Percentiles rank a stretch among this genome's conserved stretches.
Evolutionary conservation across 1,140 invertebrate species (phyloP).

Genomic region (Caenorhabditis remanei): DNA sequence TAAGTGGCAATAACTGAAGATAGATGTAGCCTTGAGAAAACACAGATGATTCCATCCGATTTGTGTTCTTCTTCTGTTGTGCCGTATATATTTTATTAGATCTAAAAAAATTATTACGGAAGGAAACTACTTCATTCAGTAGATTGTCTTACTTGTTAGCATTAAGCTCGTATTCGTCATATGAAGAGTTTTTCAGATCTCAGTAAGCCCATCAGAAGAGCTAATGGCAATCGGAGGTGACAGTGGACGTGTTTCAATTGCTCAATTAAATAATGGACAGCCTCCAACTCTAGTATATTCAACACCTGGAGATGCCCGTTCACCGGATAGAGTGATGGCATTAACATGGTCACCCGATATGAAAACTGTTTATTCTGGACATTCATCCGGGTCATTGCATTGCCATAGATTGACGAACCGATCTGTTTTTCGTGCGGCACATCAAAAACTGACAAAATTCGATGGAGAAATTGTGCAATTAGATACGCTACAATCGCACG

Average conservation of each 20-base stretch:
- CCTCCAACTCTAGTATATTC: constrained; percentile 47
- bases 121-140: too few species aligned
- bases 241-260: constrained; percentile 59
- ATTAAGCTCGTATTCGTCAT: too few species aligned
- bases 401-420: constrained; percentile 37
- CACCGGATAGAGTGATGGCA: constrained; percentile 46
- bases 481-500: constrained; percentile 17
- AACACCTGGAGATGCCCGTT: constrained; percentile 47
- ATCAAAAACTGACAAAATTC: constrained; percentile 51
- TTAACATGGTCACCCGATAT: constrained; percentile 9
- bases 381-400: constrained; percentile 2
- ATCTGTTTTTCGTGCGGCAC: constrained; percentile 41
- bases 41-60: too few species aligned
- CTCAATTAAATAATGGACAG: constrained; percentile 33
- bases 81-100: too few species aligned
- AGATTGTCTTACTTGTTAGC: too few species aligned
- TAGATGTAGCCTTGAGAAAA: too few species aligned
- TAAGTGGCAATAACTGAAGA: too few species aligned
- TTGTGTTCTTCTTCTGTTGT: too few species aligned
- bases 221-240: constrained; percentile 60
- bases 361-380: constrained; percentile 50
- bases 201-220: constrained; percentile 40
- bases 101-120: too few species aligned
- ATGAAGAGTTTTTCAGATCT: constrained; percentile 30
- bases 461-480: constrained; percentile 60